Percentiles rank a stretch among this genome's conserved stretches.
phyloP scores from a whole-genome alignment of 1,140 invertebrate genomes.

The Drosophila willistoni region DNA sequence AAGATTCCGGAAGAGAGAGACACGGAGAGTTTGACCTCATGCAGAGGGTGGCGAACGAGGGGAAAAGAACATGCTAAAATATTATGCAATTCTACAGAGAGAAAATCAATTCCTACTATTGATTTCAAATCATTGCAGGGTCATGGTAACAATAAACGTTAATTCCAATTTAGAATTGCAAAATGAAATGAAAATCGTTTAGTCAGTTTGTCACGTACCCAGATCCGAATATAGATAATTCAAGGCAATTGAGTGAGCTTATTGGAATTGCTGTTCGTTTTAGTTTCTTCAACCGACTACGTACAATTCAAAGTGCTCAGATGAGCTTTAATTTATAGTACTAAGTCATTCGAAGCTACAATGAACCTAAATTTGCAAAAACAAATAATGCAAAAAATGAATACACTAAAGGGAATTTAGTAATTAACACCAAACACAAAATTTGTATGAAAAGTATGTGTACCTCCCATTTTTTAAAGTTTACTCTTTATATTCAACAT shows the following conservation, averaged over 20 bases:
- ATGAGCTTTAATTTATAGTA: neutral
- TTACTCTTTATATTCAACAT: too few species aligned
- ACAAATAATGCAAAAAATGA: neutral
- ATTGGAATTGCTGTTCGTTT: constrained; percentile 18
- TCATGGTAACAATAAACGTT: constrained; percentile 15
- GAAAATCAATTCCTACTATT: constrained; percentile 66
- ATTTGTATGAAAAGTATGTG: neutral
- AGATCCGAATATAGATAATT: constrained; percentile 26
- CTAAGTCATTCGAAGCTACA: neutral
- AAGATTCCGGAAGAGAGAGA: constrained; percentile 32
- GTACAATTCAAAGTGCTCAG: neutral
- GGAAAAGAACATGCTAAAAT: constrained; percentile 19
- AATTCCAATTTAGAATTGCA: constrained; percentile 2
- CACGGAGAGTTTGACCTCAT: neutral
- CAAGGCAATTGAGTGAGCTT: constrained; percentile 36
- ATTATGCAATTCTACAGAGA: constrained; percentile 56
- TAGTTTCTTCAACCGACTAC: neutral
- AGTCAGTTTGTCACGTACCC: constrained; percentile 53
- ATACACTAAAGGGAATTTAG: neutral
- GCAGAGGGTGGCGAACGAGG: neutral
- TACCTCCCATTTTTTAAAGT: too few species aligned
- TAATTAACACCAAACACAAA: neutral
- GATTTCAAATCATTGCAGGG: constrained; percentile 47
- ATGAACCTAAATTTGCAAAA: neutral
- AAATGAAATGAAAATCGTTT: constrained; percentile 33